Evolutionary conservation across 2,888 invertebrate species (phyloP), one percentile per base, ranked within the genome.

Genomic region (Conops quadrifasciatus): DNA sequence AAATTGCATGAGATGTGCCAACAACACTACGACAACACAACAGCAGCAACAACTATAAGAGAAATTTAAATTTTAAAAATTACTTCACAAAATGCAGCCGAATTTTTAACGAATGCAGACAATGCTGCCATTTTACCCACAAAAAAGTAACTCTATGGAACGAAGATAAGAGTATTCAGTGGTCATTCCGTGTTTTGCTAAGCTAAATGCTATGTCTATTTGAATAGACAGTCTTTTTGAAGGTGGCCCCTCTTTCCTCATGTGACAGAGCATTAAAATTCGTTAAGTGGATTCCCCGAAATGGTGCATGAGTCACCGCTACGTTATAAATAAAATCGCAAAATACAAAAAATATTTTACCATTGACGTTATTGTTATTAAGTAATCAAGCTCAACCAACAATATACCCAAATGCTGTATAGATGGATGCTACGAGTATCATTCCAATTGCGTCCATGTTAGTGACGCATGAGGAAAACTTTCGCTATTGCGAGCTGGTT

Each of bases 281-380:
- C n/a, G 66, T 72, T 70, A 78, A 73, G 56, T 77, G 82, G 82
- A 80, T 80, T 82, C 81, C 81, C 82, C 80, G 80, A 82, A 82
- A 76, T 72, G 67, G n/a, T 24, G 66, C 19, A 75, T 81, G 81
- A 81, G 76, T 81, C 82, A 81, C 76, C 73, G 24, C n/a, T n/a
- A 70, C 63, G 70, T 66, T 58, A 72, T 68, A 71, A 64, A 64
- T 26, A 49, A 16, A 43, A 63, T 47, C 24, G 21, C n/a, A 56
- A 36, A 9, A 36, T 9, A 56, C 26, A 56, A 60, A 15, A 28
- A 60, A 28, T 4, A 36, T 36, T 36, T 36, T 36, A 36, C 63
- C 63, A 63, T 45, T n/a, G 16, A 56, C 26, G 56, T n/a, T 45
- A 28, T 30, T 1, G 24, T 21, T 58, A 58, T 58, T 58, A 58